Base-by-base conservation (phyloP, 2,888 invertebrate species). In the Synergus umbraculus region DNA sequence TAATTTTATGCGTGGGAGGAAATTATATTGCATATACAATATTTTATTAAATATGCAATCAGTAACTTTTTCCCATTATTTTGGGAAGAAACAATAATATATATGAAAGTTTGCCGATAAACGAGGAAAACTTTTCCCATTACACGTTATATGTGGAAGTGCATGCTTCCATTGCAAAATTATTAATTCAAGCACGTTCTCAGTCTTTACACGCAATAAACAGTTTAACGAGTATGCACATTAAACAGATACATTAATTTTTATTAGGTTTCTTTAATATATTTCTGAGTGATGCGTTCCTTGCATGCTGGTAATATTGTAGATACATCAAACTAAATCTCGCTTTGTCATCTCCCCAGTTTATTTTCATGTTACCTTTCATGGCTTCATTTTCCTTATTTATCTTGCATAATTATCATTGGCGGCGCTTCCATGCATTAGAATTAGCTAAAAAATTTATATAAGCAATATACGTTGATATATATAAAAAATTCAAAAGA, bases 81-180 rank as follows among this genome's bases (percentile, higher is more conserved):
- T 22, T 60, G 12, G 60, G 10, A 22, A 29, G 15, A 73, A 46
- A 15, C 29, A 73, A 37, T 37, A 73, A 73, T n/a, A 67, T 44
- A 46, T 44, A 18, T 22, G 12, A 67, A 67, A 67, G 67, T 73
- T 67, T 46, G 13, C 10, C 37, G 29, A 29, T 29, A 37, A 73
- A n/a, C 37, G 37, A 54, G 54, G 10, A 73, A 73, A 73, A 54
- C 73, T 73, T 73, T 54, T 73, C 37, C 54, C 73, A 73, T 73
- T 73, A 29, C 29, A 41, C 49, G 73, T 54, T 73, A 37, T 12
- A 73, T n/a, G 54, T 9, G 37, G 54, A 73, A 73, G 37, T 54
- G 12, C 54, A 54, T 12, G 60, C 22, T 60, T 60, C 22, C 12
- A 60, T 73, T 46, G 54, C 37, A 29, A 73, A 29, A 73, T 73